These are phyloP conservation scores for Pica pica DNA, from an alignment of 2,113 vertebrate species.

Conservation along the genomic window DNA sequence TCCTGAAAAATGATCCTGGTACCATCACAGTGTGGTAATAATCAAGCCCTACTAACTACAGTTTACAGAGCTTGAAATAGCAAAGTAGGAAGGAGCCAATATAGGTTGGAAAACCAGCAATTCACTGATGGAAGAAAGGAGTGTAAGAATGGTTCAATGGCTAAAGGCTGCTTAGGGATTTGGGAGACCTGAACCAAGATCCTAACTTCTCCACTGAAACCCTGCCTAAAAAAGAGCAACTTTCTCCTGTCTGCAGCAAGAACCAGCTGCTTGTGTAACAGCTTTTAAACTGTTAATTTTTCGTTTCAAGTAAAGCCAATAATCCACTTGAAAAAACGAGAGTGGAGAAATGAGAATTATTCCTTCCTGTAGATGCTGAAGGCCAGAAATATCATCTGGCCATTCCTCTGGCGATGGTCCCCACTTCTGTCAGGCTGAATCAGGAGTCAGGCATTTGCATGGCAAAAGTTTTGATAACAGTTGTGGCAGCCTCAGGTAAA, in stretches of 20 bases:
- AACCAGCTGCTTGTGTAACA: not conserved
- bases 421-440: not conserved
- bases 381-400: not conserved
- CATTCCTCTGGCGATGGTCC: not conserved
- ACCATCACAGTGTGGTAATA: not conserved
- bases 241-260: not conserved
- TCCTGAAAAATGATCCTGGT: not conserved
- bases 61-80: not conserved
- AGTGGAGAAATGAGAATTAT: not conserved
- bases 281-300: not conserved
- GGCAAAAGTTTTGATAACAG: not conserved
- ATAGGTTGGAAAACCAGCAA: not conserved
- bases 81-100: not conserved
- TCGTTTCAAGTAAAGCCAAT: not conserved
- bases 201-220: not conserved
- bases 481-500: not conserved
- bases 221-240: not conserved
- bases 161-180: not conserved
- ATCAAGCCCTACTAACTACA: not conserved
- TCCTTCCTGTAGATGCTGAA: not conserved
- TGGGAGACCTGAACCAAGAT: not conserved
- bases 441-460: fast-evolving
- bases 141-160: not conserved
- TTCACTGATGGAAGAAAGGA: not conserved
- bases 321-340: not conserved